Conservation (phyloP, 2,888 invertebrate species). For the Pristionchus entomophagus region DNA sequence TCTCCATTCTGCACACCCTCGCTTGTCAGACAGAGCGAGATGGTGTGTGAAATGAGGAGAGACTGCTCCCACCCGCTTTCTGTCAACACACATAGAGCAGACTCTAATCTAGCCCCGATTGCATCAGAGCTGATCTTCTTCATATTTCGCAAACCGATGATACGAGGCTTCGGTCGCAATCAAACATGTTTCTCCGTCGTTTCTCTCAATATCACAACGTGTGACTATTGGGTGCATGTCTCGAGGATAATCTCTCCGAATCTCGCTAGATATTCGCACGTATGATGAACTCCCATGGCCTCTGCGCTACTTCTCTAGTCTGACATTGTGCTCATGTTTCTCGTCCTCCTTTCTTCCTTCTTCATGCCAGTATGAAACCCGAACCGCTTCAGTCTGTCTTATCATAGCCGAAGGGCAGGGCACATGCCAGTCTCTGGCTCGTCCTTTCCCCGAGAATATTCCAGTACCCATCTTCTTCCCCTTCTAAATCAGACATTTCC, state of each 20-base stretch:
- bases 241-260: neutral
- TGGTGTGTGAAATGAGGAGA: no score
- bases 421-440: neutral
- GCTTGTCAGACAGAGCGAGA: no score
- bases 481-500: neutral
- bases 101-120: neutral
- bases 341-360: neutral
- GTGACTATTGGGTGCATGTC: neutral
- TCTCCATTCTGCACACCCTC: no score
- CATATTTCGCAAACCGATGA: neutral
- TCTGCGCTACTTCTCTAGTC: neutral
- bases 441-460: conserved; percentile 1
- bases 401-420: neutral
- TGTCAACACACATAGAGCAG: no score
- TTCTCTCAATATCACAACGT: neutral
- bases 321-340: conserved; percentile 14
- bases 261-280: conserved; percentile 17
- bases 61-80: no score
- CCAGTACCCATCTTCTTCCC: neutral
- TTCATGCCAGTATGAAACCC: conserved; percentile 24
- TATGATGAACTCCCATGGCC: neutral
- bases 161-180: neutral
- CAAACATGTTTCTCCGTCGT: neutral
- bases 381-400: neutral
- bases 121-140: neutral